A percentile compares a stretch with the other conserved stretches of the same genome.
These are phyloP conservation scores for Lepus europaeus DNA, from an alignment of 2,113 vertebrate species.

Conservation along the genomic window DNA sequence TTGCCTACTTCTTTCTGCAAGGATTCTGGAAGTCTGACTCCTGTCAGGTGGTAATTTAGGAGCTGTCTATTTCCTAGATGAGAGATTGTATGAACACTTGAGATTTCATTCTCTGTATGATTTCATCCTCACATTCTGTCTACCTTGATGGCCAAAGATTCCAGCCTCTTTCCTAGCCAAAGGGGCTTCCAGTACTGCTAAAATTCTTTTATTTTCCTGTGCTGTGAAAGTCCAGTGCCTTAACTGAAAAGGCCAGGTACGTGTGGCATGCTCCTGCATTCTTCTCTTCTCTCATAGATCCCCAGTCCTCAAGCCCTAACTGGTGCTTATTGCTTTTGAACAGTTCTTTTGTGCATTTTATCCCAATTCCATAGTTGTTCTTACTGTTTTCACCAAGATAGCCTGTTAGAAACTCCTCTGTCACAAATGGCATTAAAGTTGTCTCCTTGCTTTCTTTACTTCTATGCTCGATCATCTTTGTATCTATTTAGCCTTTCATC, in stretches of 20 bases:
- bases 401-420: not conserved
- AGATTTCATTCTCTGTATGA: not conserved
- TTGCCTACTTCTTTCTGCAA: not conserved
- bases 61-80: not conserved
- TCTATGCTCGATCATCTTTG: not conserved
- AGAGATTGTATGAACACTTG: no score
- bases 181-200: not conserved
- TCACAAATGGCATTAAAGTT: not conserved
- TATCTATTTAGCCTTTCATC: not conserved
- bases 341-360: not conserved
- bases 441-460: not conserved
- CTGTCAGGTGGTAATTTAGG: not conserved
- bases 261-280: not conserved
- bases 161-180: not conserved
- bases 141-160: not conserved
- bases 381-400: not conserved
- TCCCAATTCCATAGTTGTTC: not conserved
- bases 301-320: not conserved
- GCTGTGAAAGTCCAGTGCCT: not conserved
- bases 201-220: not conserved
- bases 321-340: not conserved
- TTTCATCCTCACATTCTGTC: not conserved
- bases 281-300: not conserved
- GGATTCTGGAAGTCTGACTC: not conserved
- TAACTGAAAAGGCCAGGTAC: not conserved